phyloP scores from a whole-genome alignment of 2,888 invertebrate genomes.

The Gasteruption jaculator region DNA sequence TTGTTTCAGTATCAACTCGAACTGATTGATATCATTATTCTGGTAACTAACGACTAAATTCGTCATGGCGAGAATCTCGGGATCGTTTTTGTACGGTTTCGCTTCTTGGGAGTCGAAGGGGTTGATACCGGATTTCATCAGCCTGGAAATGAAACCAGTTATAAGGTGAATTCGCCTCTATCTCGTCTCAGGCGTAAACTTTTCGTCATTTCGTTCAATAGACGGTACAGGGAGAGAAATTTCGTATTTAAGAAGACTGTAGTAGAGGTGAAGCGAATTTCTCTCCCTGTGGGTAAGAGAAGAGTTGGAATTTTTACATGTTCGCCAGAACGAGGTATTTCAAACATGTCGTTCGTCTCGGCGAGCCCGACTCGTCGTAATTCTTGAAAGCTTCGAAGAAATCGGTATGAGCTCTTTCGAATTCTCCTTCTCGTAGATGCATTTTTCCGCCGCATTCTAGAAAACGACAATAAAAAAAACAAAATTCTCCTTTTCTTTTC shows the following conservation, averaged over 20 bases:
- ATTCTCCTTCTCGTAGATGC: conserved; percentile 98
- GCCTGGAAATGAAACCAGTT: conserved; percentile 60
- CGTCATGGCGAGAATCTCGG: conserved; percentile 98
- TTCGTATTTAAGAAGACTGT: background rate
- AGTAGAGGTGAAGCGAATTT: background rate
- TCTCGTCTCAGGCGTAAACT: too few relatives aligned
- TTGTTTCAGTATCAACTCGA: conserved; percentile 91
- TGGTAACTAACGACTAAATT: conserved; percentile 96
- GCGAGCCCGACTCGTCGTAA: conserved; percentile 98
- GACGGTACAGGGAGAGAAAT: background rate
- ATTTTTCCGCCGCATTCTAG: conserved; percentile 98
- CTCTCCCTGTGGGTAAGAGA: too few relatives aligned
- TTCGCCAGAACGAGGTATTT: conserved; percentile 98
- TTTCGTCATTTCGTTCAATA: too few relatives aligned
- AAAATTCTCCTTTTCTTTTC: too few relatives aligned
- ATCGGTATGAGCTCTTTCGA: conserved; percentile 98
- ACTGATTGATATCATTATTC: conserved; percentile 97
- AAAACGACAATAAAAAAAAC: conserved; percentile 1
- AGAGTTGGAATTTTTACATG: conserved; percentile 65
- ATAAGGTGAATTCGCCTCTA: too few relatives aligned
- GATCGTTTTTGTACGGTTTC: conserved; percentile 99
- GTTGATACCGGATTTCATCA: conserved; percentile 99
- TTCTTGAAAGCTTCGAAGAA: conserved; percentile 99
- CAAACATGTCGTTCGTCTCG: conserved; percentile 91
- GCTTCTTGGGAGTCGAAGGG: conserved; percentile 99